A percentile compares a stretch with the other conserved stretches of the same genome.
Conservation (phyloP, 2,888 invertebrate genomes). For the Tyria jacobaeae region DNA sequence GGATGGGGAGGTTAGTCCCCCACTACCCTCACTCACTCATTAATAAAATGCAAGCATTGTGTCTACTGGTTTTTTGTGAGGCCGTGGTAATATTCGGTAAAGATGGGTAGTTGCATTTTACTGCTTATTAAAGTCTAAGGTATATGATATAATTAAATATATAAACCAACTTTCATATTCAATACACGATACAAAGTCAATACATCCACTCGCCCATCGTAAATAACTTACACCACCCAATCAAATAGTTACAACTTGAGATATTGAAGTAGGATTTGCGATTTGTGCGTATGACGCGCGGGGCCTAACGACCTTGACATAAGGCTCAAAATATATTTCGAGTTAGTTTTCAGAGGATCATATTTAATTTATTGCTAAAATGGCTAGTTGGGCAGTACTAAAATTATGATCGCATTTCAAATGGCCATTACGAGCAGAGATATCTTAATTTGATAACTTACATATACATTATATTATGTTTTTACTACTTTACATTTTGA, state of each 20-base stretch:
- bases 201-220: conserved; percentile 34
- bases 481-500: background rate
- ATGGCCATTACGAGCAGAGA: conserved; percentile 24
- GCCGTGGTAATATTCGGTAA: no score
- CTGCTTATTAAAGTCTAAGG: no score
- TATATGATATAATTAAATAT: no score
- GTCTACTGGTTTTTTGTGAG: no score
- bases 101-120: no score
- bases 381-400: conserved; percentile 45
- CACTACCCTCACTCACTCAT: no score
- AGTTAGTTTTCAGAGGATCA: conserved; percentile 43
- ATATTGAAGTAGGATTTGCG: conserved; percentile 66
- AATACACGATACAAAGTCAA: no score
- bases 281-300: conserved; percentile 45
- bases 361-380: conserved; percentile 51
- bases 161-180: no score
- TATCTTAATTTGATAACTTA: conserved; percentile 3
- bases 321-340: conserved; percentile 51
- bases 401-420: conserved; percentile 49
- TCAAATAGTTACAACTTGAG: conserved; percentile 71
- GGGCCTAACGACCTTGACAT: conserved; percentile 41
- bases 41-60: no score
- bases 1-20: no score
- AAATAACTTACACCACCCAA: conserved; percentile 43
- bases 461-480: background rate